Percentiles rank a stretch among this genome's conserved stretches.
Conservation (phyloP, 2,113 vertebrate genomes). For the Calypte anna region DNA sequence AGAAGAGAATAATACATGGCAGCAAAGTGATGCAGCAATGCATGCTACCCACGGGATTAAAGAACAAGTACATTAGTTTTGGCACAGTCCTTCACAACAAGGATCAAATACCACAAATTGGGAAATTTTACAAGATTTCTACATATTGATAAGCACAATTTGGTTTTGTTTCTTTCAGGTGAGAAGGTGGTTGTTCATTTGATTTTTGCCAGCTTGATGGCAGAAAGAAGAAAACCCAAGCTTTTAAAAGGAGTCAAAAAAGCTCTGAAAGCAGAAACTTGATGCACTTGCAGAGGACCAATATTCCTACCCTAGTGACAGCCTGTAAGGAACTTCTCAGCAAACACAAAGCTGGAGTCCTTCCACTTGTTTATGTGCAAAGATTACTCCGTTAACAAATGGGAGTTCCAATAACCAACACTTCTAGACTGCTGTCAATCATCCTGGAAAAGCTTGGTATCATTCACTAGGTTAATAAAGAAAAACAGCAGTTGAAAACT, state of each 20-base stretch:
- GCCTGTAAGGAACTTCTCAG: neutral
- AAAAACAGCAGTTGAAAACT: constrained; percentile 10
- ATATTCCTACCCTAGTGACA: neutral
- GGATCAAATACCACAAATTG: neutral
- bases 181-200: neutral
- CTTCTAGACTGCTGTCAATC: constrained; percentile 1
- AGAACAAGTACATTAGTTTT: neutral
- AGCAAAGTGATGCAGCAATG: neutral
- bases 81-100: neutral
- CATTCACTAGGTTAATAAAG: neutral
- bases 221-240: neutral
- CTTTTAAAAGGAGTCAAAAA: neutral
- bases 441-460: neutral
- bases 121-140: neutral
- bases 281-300: neutral
- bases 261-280: neutral
- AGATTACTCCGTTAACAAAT: constrained; percentile 6
- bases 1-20: neutral
- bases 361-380: neutral
- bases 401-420: neutral
- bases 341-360: neutral
- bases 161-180: neutral
- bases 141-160: neutral
- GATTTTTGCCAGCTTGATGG: neutral
- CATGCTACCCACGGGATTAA: neutral